A percentile compares a stretch with the other conserved stretches of the same genome.
Conservation (phyloP, 2,797 vertebrate species). For the Leuciscus waleckii region DNA sequence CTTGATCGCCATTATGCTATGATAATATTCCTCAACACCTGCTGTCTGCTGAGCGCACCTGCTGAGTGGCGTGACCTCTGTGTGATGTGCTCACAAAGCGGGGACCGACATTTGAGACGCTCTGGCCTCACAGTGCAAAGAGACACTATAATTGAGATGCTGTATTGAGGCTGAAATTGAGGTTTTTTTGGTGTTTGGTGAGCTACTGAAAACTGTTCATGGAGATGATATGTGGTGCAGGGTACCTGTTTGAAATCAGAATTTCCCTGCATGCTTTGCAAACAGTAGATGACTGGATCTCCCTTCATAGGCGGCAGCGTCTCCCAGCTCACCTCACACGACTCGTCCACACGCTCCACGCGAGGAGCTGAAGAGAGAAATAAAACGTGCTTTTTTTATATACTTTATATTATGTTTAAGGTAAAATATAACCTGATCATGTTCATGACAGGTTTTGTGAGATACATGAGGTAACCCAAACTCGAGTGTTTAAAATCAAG, state of each 20-base stretch:
- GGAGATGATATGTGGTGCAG: not conserved
- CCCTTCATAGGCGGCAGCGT: slow-evolving; percentile 91
- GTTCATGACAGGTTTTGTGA: not conserved
- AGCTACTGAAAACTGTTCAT: not conserved
- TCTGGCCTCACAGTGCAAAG: not conserved
- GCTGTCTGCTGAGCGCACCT: slow-evolving; percentile 46
- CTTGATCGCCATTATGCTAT: slow-evolving; percentile 54
- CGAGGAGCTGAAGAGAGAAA: slow-evolving; percentile 80
- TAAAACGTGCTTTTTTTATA: too few relatives aligned
- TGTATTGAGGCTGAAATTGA: not conserved
- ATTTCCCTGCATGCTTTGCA: slow-evolving; percentile 95
- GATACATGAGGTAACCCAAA: not conserved
- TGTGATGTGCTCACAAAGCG: not conserved
- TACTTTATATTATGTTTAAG: not conserved
- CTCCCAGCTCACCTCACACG: slow-evolving; percentile 94
- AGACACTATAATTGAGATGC: not conserved
- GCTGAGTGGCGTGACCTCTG: not conserved
- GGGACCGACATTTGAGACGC: not conserved
- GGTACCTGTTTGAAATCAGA: slow-evolving; percentile 96
- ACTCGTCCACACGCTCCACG: slow-evolving; percentile 91
- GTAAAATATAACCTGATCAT: not conserved
- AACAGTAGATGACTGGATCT: slow-evolving; percentile 91
- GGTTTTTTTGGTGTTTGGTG: not conserved
- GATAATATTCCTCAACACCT: slow-evolving; percentile 65
- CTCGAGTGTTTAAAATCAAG: too few relatives aligned